Conservation (phyloP, 2,113 vertebrate species). For the Oryzias javanicus region DNA sequence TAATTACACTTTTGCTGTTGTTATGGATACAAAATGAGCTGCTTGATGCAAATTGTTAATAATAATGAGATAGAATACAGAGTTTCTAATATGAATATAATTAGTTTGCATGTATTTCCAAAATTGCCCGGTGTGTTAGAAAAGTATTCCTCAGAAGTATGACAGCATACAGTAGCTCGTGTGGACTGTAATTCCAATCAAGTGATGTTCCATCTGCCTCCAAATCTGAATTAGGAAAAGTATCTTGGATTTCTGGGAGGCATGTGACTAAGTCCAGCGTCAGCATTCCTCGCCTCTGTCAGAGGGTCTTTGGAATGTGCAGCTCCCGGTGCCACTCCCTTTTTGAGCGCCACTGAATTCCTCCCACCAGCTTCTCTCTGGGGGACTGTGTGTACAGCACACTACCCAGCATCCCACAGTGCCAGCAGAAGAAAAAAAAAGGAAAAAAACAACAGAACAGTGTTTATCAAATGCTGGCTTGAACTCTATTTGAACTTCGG, state of each 20-base stretch:
- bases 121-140: too few species aligned
- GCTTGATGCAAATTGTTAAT: too few species aligned
- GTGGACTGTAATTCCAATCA: conserved; percentile 1
- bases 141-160: too few species aligned
- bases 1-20: too few species aligned
- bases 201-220: neutral
- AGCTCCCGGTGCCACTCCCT: conserved; percentile 39
- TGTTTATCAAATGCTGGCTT: conserved; percentile 58
- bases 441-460: neutral
- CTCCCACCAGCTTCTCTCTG: conserved; percentile 22
- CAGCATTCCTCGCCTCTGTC: conserved; percentile 49
- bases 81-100: too few species aligned
- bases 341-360: conserved; percentile 30
- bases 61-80: too few species aligned
- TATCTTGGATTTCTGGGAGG: conserved; percentile 23
- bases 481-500: conserved; percentile 66
- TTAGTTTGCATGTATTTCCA: too few species aligned
- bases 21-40: too few species aligned
- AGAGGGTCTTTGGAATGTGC: conserved; percentile 48
- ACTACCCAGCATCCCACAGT: conserved; percentile 15
- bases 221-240: conserved; percentile 30
- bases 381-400: conserved; percentile 21
- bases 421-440: conserved; percentile 23
- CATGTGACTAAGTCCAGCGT: conserved; percentile 30
- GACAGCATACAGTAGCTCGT: neutral